phyloP scores from a whole-genome alignment of 2,113 vertebrate genomes.

The Rhineura floridana region DNA sequence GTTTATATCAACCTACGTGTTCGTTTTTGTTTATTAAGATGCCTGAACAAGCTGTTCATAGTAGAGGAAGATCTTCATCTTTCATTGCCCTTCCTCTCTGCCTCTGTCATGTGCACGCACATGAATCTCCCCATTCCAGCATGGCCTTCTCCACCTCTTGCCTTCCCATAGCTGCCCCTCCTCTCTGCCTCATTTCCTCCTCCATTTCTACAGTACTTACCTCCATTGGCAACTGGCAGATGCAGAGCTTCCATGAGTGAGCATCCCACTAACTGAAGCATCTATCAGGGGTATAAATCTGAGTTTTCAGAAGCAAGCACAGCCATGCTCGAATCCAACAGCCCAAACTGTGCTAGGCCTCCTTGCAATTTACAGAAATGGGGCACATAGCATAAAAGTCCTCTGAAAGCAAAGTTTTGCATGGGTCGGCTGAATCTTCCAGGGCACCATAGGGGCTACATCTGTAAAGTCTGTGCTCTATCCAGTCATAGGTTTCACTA shows the following conservation, averaged over 20 bases:
- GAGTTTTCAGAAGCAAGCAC: not conserved
- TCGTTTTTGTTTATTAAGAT: conserved; percentile 34
- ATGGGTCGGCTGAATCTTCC: not conserved
- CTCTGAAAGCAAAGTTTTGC: not conserved
- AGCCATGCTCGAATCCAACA: not conserved
- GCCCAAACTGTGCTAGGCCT: not conserved
- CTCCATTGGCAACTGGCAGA: not conserved
- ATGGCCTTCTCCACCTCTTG: no score
- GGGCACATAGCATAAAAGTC: no score
- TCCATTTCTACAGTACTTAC: not conserved
- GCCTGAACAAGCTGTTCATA: not conserved
- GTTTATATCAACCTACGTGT: conserved; percentile 30
- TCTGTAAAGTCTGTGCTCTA: not conserved
- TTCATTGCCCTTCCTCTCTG: not conserved
- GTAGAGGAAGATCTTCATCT: not conserved
- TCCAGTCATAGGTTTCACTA: not conserved
- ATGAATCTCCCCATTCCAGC: not conserved
- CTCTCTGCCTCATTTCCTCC: no score
- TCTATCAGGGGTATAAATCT: not conserved
- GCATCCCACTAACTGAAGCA: not conserved
- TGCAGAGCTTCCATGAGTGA: not conserved
- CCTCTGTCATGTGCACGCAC: not conserved
- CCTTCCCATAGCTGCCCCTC: not conserved
- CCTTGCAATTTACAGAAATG: not conserved
- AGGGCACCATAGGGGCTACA: not conserved